These are phyloP conservation scores for Melanchra persicariae DNA, from an alignment of 2,888 invertebrate species.

Conservation along the genomic window DNA sequence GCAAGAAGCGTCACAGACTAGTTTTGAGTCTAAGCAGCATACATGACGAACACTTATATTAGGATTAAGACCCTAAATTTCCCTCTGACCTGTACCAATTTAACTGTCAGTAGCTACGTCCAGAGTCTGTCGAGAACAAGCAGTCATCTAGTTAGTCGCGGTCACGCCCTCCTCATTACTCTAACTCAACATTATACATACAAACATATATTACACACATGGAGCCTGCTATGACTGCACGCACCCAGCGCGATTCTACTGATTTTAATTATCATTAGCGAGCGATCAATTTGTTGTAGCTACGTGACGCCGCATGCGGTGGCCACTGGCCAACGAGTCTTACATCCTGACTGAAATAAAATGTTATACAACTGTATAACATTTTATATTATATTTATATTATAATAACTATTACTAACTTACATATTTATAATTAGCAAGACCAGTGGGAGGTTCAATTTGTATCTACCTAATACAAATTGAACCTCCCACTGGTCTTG, in stretches of 20 bases:
- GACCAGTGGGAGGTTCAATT: not conserved
- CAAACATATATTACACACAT: not conserved
- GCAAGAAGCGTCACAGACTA: not conserved
- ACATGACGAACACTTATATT: not conserved
- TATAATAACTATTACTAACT: not conserved
- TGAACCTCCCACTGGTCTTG: not conserved
- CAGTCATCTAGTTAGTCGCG: constrained; percentile 53
- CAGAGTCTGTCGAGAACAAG: not conserved
- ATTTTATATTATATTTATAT: too few species aligned
- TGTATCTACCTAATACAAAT: not conserved
- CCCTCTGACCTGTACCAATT: not conserved
- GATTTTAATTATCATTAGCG: constrained; percentile 41
- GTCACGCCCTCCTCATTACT: constrained; percentile 59
- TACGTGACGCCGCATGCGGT: constrained; percentile 24
- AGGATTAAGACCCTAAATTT: too few species aligned
- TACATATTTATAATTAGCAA: not conserved
- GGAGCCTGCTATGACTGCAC: not conserved
- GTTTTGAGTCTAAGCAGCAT: not conserved
- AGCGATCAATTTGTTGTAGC: constrained; percentile 1
- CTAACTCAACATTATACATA: constrained; percentile 37
- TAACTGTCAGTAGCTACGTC: not conserved
- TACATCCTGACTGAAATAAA: not conserved
- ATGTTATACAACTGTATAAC: not conserved
- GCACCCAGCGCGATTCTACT: constrained; percentile 7
- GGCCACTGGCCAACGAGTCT: not conserved